Base-by-base conservation (phyloP, 2,888 invertebrate species). In the Antheraea yamamai region DNA sequence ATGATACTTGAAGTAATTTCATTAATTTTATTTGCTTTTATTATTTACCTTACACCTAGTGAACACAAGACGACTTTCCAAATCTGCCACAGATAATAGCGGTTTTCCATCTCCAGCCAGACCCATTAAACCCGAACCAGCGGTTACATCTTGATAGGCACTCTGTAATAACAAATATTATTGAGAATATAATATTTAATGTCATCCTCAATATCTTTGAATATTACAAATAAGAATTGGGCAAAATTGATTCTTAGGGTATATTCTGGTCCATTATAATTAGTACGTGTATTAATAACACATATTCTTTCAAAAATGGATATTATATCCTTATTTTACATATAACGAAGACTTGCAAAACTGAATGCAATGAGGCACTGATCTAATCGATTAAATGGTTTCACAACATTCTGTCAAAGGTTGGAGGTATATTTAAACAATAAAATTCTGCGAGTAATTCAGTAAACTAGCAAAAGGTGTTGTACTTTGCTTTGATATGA, bases 51-150 rank as follows among this genome's bases (percentile, higher is more conserved):
- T 98, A 95, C 98, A 98, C 91, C 97, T 97, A 84, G 98, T 98
- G 94, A 98, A 98, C 83, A 98, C 98, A 88, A 98, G 96, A 84
- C 98, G 95, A 85, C 97, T 97, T 89, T 98, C 98, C 79, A 98
- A 95, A 88, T 98, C 98, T 85, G 97, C 97, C 74, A 98, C 96
- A 20, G 97, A 97, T 8, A 98, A 91, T 77, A 98, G 88, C 0
- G 98, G 98, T 77, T 97, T 96, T 0, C 98, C 98, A 85, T 98
- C 98, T 23, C 97, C 97, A 75, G 97, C 96, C 0, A 98, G 97
- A 80, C 98, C 98, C 98, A 98, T 98, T 8, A 98, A 92, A 4
- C 98, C 98, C 23, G 97, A 97, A 77, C 97, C 97, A 12, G 97
- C 97, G 0, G 98, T 98, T 20, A 98, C 97, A 86, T 98, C 98